Evolutionary conservation across 2,797 vertebrate species (phyloP).

Genomic region (Myotis daubentonii): DNA sequence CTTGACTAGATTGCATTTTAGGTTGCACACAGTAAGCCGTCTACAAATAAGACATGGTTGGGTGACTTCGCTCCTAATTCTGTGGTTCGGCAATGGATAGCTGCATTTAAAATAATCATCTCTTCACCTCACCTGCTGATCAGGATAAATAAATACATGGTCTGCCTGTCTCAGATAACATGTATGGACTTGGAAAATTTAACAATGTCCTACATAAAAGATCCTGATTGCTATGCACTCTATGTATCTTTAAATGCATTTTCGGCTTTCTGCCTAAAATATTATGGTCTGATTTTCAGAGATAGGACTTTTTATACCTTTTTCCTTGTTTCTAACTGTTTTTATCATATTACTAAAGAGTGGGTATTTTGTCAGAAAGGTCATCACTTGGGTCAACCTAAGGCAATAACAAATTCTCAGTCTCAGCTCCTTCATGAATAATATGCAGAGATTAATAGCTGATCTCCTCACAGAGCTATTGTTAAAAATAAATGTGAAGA

Average conservation of each 20-base stretch:
- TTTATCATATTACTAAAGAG: not conserved
- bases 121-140: not conserved
- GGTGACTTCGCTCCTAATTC: not conserved
- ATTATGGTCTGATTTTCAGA: slow-evolving; percentile 6
- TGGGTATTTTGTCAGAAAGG: not conserved
- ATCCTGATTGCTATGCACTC: not conserved
- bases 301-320: not conserved
- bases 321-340: not conserved
- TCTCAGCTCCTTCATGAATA: not conserved
- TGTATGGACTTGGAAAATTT: not conserved
- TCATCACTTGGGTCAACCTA: not conserved
- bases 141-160: not conserved
- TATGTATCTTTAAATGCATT: not conserved
- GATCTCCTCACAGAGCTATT: not conserved
- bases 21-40: not conserved
- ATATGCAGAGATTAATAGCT: not conserved
- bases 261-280: not conserved
- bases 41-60: not conserved
- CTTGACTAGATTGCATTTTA: not conserved
- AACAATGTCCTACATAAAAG: not conserved
- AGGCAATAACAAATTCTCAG: not conserved
- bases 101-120: not conserved
- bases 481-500: not conserved
- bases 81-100: not conserved
- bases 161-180: not conserved